phyloP scores from a whole-genome alignment of 1,140 invertebrate species.

The Venustaconcha ellipsiformis region DNA sequence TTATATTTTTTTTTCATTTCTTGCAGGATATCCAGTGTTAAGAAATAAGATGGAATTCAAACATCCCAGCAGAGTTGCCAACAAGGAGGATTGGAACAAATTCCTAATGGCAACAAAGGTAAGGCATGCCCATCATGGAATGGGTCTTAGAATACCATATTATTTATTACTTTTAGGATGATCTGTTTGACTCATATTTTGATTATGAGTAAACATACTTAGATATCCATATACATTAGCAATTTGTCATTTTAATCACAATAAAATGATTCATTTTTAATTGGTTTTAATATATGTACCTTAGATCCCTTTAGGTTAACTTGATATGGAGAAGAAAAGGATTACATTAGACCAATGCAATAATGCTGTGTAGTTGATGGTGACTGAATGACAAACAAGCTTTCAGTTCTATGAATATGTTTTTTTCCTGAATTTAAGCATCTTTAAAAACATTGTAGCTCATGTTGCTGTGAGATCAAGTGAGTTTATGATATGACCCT shows the following conservation, averaged over 20 bases:
- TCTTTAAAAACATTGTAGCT: no score
- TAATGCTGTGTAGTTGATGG: no score
- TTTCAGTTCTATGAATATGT: no score
- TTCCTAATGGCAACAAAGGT: conserved; percentile 84
- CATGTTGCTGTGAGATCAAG: no score
- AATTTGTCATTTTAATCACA: neutral
- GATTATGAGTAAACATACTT: neutral
- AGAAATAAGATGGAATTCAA: conserved; percentile 75
- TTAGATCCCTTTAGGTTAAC: neutral
- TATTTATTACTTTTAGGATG: neutral
- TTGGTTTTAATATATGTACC: neutral
- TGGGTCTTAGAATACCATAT: neutral
- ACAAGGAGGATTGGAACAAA: conserved; percentile 92
- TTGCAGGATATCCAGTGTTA: conserved; percentile 83
- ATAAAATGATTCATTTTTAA: neutral
- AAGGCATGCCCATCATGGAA: conserved; percentile 5
- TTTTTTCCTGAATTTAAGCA: no score
- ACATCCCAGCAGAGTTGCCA: conserved; percentile 75
- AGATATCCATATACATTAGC: neutral
- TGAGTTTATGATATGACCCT: no score
- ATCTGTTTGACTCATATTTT: neutral
- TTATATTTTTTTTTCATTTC: neutral
- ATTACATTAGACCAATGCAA: no score
- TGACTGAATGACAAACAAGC: no score
- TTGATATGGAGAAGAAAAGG: neutral